These are phyloP conservation scores for Elymnias hypermnestra DNA, from an alignment of 1,140 invertebrate species.

Conservation along the genomic window DNA sequence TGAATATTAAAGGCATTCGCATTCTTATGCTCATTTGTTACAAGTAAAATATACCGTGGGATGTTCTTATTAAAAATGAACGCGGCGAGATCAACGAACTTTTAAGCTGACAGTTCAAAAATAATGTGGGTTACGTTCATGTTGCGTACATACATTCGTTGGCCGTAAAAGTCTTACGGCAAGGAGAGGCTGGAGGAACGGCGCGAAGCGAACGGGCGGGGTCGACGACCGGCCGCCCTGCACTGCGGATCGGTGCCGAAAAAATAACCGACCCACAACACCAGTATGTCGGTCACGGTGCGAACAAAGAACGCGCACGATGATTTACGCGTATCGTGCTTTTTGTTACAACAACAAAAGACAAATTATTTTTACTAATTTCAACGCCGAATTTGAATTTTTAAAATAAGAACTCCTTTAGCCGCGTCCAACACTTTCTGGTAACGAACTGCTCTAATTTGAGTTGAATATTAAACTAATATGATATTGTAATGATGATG, in stretches of 20 bases:
- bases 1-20: background rate
- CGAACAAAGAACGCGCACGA: slow-evolving; percentile 57
- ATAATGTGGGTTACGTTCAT: slow-evolving; percentile 73
- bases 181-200: slow-evolving; percentile 45
- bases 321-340: slow-evolving; percentile 7
- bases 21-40: slow-evolving; percentile 22
- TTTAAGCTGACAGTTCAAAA: slow-evolving; percentile 72
- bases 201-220: slow-evolving; percentile 46
- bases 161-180: slow-evolving; percentile 66
- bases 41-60: slow-evolving; percentile 59
- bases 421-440: no score
- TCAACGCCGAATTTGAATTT: no score
- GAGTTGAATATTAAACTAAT: no score
- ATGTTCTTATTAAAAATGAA: slow-evolving; percentile 64
- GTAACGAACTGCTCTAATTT: no score
- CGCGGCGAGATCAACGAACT: slow-evolving; percentile 61
- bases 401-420: no score
- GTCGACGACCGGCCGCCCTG: slow-evolving; percentile 56
- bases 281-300: slow-evolving; percentile 56
- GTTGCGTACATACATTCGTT: slow-evolving; percentile 66
- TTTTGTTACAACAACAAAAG: background rate
- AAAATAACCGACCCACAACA: slow-evolving; percentile 68
- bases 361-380: no score
- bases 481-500: no score
- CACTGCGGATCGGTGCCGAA: slow-evolving; percentile 60